These are phyloP conservation scores for Rhagoletis zephyria DNA, from an alignment of 1,140 invertebrate genomes.

Conservation along the genomic window DNA sequence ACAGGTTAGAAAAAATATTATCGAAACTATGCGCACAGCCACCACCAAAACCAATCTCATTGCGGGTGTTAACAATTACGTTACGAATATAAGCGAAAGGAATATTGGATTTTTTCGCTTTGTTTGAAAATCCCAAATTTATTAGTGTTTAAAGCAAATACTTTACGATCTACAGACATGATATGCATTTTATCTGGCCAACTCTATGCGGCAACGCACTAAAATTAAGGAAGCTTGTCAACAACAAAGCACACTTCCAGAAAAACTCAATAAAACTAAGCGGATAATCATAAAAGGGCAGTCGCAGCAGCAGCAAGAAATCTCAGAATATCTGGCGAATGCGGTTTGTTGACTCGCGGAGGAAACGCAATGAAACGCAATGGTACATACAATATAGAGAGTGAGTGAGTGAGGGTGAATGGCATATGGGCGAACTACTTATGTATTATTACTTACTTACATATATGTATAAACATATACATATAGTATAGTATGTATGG, in stretches of 20 bases:
- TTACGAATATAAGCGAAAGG: neutral
- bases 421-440: conserved; percentile 44
- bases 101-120: conserved; percentile 40
- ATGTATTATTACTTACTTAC: too few species aligned
- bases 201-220: conserved; percentile 35
- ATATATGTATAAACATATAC: neutral
- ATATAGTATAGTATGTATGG: neutral
- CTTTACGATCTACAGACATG: conserved; percentile 29
- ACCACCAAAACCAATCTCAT: neutral
- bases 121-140: conserved; percentile 38
- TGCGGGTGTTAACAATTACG: conserved; percentile 41
- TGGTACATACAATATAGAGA: conserved; percentile 13
- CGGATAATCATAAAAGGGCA: conserved; percentile 48
- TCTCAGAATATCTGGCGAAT: neutral
- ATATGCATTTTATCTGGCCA: conserved; percentile 26
- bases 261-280: conserved; percentile 50
- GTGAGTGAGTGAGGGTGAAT: conserved; percentile 32
- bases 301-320: conserved; percentile 10
- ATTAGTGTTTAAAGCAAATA: conserved; percentile 21
- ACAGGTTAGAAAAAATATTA: conserved; percentile 24
- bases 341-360: neutral
- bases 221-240: conserved; percentile 50
- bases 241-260: conserved; percentile 40
- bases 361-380: conserved; percentile 25
- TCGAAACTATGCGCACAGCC: neutral